Evolutionary conservation across 1,140 invertebrate species (phyloP).

Genomic region (Macrocentrus cingulum): DNA sequence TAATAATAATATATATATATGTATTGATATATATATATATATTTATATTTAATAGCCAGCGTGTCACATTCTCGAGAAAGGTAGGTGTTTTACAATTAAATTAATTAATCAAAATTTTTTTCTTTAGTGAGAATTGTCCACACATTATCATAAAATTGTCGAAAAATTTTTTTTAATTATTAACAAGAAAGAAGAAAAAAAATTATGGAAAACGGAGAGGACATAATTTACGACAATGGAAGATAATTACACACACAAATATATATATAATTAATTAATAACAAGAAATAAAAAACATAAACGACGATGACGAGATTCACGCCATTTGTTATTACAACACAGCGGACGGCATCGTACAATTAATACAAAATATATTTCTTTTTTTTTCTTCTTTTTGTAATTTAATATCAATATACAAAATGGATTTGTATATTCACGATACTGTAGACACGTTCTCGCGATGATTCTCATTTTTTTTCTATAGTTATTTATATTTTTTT

Average conservation of each 20-base stretch:
- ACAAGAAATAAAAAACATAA: neutral
- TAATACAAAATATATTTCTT: slow-evolving; percentile 5
- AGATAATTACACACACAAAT: too few species aligned
- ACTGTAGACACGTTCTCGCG: slow-evolving; percentile 5
- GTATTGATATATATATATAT: neutral
- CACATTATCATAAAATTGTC: too few species aligned
- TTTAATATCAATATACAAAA: slow-evolving; percentile 12
- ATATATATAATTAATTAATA: neutral
- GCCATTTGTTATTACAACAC: neutral
- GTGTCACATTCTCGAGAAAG: slow-evolving; percentile 45
- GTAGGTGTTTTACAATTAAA: slow-evolving; percentile 39
- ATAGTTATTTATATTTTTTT: too few species aligned
- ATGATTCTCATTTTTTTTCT: too few species aligned
- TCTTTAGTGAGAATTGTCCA: too few species aligned
- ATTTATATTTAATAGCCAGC: slow-evolving; percentile 13
- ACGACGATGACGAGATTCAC: neutral
- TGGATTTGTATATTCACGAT: too few species aligned
- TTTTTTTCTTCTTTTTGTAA: too few species aligned
- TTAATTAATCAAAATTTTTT: neutral
- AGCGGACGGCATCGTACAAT: slow-evolving; percentile 12
- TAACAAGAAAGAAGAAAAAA: too few species aligned
- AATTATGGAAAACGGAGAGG: too few species aligned
- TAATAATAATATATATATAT: too few species aligned
- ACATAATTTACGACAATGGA: too few species aligned
- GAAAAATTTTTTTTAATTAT: too few species aligned